Evolutionary conservation across 2,888 invertebrate species (phyloP).

Genomic region (Euzophera pinguis): DNA sequence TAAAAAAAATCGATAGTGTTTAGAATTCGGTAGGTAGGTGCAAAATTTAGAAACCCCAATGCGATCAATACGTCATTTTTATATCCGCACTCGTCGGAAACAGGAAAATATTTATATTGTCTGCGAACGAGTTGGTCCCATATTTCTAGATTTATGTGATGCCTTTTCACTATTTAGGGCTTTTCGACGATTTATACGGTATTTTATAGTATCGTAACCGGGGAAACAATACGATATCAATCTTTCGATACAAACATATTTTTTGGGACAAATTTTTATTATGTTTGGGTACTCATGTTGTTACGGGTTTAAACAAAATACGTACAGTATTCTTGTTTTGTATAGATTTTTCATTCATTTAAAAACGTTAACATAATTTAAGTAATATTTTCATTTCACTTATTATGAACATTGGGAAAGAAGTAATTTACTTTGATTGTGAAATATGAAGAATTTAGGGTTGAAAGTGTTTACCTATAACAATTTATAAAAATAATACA

Average conservation of each 20-base stretch:
- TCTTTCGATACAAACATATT: background rate
- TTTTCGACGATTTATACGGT: background rate
- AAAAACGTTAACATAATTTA: too few relatives aligned
- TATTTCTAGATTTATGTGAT: slow-evolving; percentile 10
- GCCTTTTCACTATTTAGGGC: slow-evolving; percentile 7
- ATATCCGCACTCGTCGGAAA: slow-evolving; percentile 1
- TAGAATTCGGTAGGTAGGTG: background rate
- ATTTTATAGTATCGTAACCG: background rate
- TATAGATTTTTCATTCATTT: too few relatives aligned
- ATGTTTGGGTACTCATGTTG: background rate
- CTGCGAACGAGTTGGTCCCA: slow-evolving; percentile 23
- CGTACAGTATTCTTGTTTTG: too few relatives aligned
- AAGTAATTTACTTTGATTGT: too few relatives aligned
- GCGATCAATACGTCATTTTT: slow-evolving; percentile 4
- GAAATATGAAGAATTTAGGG: too few relatives aligned
- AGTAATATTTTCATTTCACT: too few relatives aligned
- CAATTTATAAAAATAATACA: too few relatives aligned
- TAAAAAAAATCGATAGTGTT: too few relatives aligned
- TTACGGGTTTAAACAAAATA: too few relatives aligned
- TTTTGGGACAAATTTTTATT: background rate
- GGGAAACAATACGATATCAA: slow-evolving; percentile 1
- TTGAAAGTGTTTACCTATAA: too few relatives aligned
- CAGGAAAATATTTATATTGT: slow-evolving; percentile 67
- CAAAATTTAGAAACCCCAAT: background rate
- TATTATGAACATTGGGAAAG: too few relatives aligned